These are phyloP conservation scores for Cepaea hortensis DNA, from an alignment of 2,888 invertebrate genomes.

Conservation along the genomic window DNA sequence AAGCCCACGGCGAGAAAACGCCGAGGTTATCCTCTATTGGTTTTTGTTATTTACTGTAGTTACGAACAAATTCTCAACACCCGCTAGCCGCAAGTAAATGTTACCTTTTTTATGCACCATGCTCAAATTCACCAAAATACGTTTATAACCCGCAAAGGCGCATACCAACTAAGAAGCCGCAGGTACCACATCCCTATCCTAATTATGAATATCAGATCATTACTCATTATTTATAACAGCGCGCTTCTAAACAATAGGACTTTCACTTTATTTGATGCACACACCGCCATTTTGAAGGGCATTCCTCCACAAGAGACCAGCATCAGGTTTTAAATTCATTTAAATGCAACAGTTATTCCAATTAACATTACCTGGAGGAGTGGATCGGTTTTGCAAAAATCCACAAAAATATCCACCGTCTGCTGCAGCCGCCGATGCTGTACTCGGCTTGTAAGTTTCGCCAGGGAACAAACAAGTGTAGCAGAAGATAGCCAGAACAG, in stretches of 20 bases:
- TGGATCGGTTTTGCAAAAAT: conserved; percentile 35
- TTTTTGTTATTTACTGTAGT: too few relatives aligned
- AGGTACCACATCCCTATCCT: not conserved
- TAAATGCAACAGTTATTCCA: conserved; percentile 30
- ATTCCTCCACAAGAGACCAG: not conserved
- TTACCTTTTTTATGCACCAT: too few relatives aligned
- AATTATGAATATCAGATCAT: conserved; percentile 13
- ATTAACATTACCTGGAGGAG: conserved; percentile 42
- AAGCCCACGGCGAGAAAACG: too few relatives aligned
- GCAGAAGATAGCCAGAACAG: conserved; percentile 44
- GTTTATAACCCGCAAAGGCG: not conserved
- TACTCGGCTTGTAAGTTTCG: conserved; percentile 9
- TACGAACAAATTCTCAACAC: too few relatives aligned
- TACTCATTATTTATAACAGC: not conserved
- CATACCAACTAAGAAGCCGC: not conserved
- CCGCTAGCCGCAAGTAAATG: too few relatives aligned
- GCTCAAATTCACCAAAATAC: too few relatives aligned
- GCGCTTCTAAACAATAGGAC: not conserved
- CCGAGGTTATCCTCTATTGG: too few relatives aligned
- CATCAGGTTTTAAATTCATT: conserved; percentile 44
- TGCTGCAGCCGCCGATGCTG: conserved; percentile 33
- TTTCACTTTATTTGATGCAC: conserved; percentile 1
- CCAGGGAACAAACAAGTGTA: conserved; percentile 32
- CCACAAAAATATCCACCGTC: conserved; percentile 42
- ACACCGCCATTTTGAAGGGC: conserved; percentile 47